Base-by-base conservation (phyloP, 1,140 invertebrate genomes). In the Cecropterus lyciades region DNA sequence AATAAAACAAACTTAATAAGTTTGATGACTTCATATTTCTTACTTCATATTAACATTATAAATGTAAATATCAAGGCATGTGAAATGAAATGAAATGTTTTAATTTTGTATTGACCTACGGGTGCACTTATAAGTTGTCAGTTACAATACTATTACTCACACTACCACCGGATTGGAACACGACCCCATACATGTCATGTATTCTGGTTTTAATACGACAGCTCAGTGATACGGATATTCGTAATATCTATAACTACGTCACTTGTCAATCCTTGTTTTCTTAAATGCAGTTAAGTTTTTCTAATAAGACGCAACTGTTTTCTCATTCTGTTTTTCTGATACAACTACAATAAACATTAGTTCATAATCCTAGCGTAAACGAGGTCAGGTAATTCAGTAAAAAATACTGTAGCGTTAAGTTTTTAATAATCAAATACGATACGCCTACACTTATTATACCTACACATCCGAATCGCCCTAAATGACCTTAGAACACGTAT, bases 351-450 rank as follows among this genome's bases (percentile, higher is more conserved):
- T 52, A 52, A 52, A 33, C 49, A 52, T 15, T 56, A 56, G 16
- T 56, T 56, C 43, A 14, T 56, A 56, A 24, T 24, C 37, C n/a
- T 43, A 43, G 53, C 53, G 53, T 56, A 56, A 56, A 56, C 53
- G 53, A 56, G 53, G 53, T 56, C 37, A 56, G 40, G 17, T 16
- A 7, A 24, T 56, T n/a, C 16, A 56, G 53, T 56, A 56, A 56
- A 56, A 56, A 56, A 56, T 14, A 43, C 11, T 13, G 5, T 14
- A 55, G 33, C 15, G 17, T 55, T 55, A 55, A 3, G 2, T 42
- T 42, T 56, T 37, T 37, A 56, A 56, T 55, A 55, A 20, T 42
- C 37, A 16, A 42, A 13, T 51, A 51, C 1, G 20, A n/a, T n/a
- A n/a, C n/a, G 13, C 48, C 48, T 51, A 51, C 13, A 5, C 20